Conservation (phyloP, 2,888 invertebrate species). For the Drosophila phalerata region DNA sequence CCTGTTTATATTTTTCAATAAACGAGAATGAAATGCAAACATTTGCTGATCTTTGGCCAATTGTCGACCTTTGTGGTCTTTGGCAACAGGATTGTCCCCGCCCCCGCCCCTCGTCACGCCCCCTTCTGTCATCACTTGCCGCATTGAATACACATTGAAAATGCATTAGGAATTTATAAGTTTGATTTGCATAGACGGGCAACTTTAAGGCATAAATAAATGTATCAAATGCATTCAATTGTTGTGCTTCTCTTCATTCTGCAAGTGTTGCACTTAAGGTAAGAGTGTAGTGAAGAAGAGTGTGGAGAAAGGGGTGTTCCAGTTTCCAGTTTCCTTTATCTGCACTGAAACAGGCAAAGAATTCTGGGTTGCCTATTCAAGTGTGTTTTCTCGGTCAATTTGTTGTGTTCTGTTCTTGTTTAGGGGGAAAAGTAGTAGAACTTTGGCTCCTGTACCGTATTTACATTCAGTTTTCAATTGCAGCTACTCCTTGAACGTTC, state of each 20-base stretch:
- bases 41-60: constrained; percentile 58
- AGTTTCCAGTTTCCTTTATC: constrained; percentile 33
- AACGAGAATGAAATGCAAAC: constrained; percentile 58
- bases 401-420: constrained; percentile 23
- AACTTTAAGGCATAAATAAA: constrained; percentile 50
- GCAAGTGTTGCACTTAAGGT: constrained; percentile 20
- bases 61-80: constrained; percentile 45
- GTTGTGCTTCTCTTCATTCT: constrained; percentile 22
- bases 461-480: constrained; percentile 51
- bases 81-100: constrained; percentile 5
- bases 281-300: not conserved
- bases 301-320: not conserved
- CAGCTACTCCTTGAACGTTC: constrained; percentile 16
- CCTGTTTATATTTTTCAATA: constrained; percentile 69
- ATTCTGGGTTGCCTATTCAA: constrained; percentile 9
- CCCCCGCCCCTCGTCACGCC: not conserved
- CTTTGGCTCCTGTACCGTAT: constrained; percentile 30
- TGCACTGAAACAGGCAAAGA: constrained; percentile 29
- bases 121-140: not conserved
- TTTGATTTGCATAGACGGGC: constrained; percentile 32
- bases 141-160: constrained; percentile 34
- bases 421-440: not conserved
- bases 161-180: constrained; percentile 58
- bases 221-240: constrained; percentile 38
- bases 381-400: constrained; percentile 32